Percentiles rank a stretch among this genome's conserved stretches.
Conservation (phyloP, 2,888 invertebrate genomes). For the Crossocerus cetratus region DNA sequence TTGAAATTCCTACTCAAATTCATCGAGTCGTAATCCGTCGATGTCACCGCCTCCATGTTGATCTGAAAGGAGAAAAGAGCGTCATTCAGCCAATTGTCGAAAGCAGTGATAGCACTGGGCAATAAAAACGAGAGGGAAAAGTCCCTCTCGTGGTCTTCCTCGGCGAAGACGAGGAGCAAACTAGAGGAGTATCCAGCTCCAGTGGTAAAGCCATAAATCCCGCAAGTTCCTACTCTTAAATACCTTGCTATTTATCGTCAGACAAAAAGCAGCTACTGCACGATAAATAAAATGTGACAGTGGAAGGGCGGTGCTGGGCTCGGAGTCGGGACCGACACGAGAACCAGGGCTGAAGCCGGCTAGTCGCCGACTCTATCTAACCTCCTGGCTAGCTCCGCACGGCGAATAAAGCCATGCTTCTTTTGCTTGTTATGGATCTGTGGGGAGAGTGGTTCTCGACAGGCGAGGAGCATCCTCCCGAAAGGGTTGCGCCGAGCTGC, state of each 20-base stretch:
- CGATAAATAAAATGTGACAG: slow-evolving; percentile 67
- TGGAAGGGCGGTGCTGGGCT: slow-evolving; percentile 52
- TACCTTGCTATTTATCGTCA: slow-evolving; percentile 61
- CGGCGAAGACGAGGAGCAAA: slow-evolving; percentile 1
- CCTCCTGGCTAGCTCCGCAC: slow-evolving; percentile 2
- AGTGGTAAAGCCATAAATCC: slow-evolving; percentile 62
- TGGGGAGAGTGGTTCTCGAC: neutral
- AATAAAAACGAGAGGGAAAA: neutral
- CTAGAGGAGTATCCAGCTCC: slow-evolving; percentile 41
- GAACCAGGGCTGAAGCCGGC: neutral
- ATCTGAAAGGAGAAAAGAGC: slow-evolving; percentile 73
- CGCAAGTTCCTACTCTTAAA: slow-evolving; percentile 67
- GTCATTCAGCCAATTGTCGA: neutral
- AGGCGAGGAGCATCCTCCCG: neutral
- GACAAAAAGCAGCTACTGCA: slow-evolving; percentile 60
- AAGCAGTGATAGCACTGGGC: neutral
- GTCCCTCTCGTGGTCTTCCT: neutral
- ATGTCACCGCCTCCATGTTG: slow-evolving; percentile 78
- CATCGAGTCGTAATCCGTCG: slow-evolving; percentile 77
- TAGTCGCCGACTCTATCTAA: slow-evolving; percentile 17
- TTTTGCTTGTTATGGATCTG: neutral
- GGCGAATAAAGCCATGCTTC: slow-evolving; percentile 34
- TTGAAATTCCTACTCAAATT: slow-evolving; percentile 69
- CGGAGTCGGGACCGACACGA: neutral
- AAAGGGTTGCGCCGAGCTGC: slow-evolving; percentile 24